Evolutionary conservation across 2,888 invertebrate genomes (phyloP), one percentile per base, ranked within the genome.

Genomic region (Melieria picta): DNA sequence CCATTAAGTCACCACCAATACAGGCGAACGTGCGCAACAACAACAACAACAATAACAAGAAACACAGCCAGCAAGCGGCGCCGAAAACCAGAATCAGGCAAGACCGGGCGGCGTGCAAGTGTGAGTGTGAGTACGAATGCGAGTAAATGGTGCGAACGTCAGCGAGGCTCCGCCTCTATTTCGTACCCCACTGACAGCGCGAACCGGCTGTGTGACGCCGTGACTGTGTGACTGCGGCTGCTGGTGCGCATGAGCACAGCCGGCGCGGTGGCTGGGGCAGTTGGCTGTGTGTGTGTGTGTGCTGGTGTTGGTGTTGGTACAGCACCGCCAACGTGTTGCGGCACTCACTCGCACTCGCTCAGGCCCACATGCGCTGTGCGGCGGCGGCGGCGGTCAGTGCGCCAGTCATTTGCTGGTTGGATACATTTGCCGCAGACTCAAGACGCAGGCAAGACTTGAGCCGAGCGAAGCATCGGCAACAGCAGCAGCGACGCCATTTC

Each of bases 141-240:
- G 30, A 72, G 65, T 66, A 74, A 77, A 77, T 77, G 75, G 77
- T 75, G 75, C 74, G 75, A 76, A 73, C 73, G 76, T 47, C 68
- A 74, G 30, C 61, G 74, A 67, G 76, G 77, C 81, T 79, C 81
- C 81, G 81, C 81, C 81, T 74, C 65, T 78, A 56, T 73, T 77
- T 76, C 72, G 70, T 73, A 48, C 76, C 69, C 71, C 47, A 10
- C 10, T 58, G 16, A 4, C n/a, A 7, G 10, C 9, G 47, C 16
- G 48, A 13, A 16, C 13, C 47, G 1, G 47, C 16, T 47, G 47
- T 48, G n/a, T 48, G 7, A n/a, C 52, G 6, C 13, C 45, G 16
- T 13, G 46, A 5, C 45, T 69, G 16, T 69, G 65, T 68, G 61
- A 70, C 71, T 71, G 71, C 62, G 74, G 30, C 13, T 42, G 16